phyloP scores from a whole-genome alignment of 1,140 invertebrate genomes.

The Orchesella cincta region DNA sequence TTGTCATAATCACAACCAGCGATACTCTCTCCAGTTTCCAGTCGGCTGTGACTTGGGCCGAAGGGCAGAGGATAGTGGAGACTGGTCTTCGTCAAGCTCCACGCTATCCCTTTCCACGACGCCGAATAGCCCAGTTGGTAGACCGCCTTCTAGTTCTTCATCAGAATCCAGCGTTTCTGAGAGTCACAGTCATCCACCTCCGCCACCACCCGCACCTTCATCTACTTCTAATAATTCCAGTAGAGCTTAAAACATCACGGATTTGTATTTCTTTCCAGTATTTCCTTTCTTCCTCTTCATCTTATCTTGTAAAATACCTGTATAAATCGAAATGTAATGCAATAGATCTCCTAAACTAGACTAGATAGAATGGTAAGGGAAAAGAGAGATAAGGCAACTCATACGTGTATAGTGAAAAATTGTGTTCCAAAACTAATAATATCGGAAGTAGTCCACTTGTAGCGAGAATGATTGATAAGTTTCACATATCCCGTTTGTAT shows the following conservation, averaged over 20 bases:
- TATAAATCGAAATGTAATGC: no score
- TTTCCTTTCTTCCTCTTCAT: no score
- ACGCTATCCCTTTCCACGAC: conserved; percentile 42
- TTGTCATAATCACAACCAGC: background rate
- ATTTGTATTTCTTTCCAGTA: no score
- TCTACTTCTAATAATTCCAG: background rate
- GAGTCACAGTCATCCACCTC: background rate
- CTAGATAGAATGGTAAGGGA: no score
- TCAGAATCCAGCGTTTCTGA: conserved; percentile 22
- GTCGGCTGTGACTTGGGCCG: conserved; percentile 6
- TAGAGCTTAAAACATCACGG: conserved; percentile 26
- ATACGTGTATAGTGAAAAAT: no score
- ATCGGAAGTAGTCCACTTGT: no score
- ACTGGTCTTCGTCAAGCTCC: conserved; percentile 48
- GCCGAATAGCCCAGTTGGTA: conserved; percentile 36
- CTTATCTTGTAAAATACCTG: no score
- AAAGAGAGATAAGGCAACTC: no score
- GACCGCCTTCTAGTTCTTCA: conserved; percentile 35
- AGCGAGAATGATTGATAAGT: no score
- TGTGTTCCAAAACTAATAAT: no score
- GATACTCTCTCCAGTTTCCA: conserved; percentile 46
- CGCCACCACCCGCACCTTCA: conserved; percentile 14
- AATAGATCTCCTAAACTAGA: no score
- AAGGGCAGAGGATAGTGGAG: background rate
- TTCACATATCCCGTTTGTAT: no score